A percentile compares a stretch with the other conserved stretches of the same genome.
Conservation (phyloP, 2,113 vertebrate species). For the Lynx canadensis region DNA sequence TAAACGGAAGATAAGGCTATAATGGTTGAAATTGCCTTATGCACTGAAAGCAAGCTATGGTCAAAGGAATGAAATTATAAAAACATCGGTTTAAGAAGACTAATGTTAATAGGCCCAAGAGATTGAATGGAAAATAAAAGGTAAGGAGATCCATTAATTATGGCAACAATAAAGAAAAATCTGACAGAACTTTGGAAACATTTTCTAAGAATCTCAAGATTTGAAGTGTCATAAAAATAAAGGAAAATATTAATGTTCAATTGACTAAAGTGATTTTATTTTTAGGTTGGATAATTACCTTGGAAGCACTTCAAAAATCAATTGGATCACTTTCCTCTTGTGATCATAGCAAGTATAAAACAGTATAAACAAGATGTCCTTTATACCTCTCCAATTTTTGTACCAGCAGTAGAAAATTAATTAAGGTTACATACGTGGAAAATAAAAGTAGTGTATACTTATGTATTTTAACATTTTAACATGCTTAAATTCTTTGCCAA, state of each 20-base stretch:
- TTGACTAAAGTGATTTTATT: constrained; percentile 45
- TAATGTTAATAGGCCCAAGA: background rate
- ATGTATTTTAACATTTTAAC: background rate
- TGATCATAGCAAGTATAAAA: constrained; percentile 71
- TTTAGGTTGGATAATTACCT: constrained; percentile 75
- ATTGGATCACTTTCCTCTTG: constrained; percentile 65
- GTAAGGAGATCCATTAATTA: background rate
- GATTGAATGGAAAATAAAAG: background rate
- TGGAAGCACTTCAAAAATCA: constrained; percentile 76
- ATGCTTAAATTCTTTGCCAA: background rate
- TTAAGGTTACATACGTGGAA: constrained; percentile 52
- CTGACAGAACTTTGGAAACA: background rate
- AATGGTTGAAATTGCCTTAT: background rate
- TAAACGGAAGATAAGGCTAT: background rate
- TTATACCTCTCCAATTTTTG: constrained; percentile 53
- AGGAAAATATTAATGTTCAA: constrained; percentile 23
- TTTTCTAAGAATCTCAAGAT: constrained; percentile 53
- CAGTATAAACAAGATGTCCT: constrained; percentile 26
- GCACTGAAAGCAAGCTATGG: background rate
- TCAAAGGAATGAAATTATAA: background rate
- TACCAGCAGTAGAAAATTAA: constrained; percentile 53
- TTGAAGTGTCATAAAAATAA: constrained; percentile 33
- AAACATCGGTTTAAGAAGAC: background rate
- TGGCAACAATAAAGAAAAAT: background rate
- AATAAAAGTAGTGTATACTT: background rate